Base-by-base conservation (phyloP, 2,888 invertebrate species). In the Charanyca ferruginea region DNA sequence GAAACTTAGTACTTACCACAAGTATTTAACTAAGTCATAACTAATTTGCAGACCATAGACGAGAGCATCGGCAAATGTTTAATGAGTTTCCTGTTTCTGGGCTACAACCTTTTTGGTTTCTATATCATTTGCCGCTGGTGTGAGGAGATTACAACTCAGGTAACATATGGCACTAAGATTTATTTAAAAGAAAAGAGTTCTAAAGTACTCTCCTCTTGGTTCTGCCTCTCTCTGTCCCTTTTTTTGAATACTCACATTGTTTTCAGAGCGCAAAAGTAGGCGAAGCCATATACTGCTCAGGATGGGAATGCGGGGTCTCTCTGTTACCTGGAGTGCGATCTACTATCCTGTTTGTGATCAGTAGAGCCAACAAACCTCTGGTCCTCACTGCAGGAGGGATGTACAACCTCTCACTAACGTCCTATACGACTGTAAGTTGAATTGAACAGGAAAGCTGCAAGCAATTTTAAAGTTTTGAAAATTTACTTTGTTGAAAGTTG, bases 61-160 rank as follows among this genome's bases (percentile, higher is more conserved):
- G 85, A 85, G 2, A 91, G 89, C 66, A 58, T 88, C 6, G 88
- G 86, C 0, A 91, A 92, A 77, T 87, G 88, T 49, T 73, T 95
- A 13, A 92, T 91, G 89, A 90, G 91, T 70, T 73, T 92, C n/a
- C 78, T 93, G 6, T 95, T 89, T 69, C 82, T 95, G 77, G 85
- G 89, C 4, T 95, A 94, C 79, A 95, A 94, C 60, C 82, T 90
- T 77, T 92, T 91, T 60, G 89, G 88, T 48, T 86, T 94, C 18
- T 94, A 89, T 73, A 85, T 93, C 22, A 88, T 94, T 32, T 95
- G 94, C 65, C 89, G 90, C 25, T 94, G 94, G 93, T 92, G 93
- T 57, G 92, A 94, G 60, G 94, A 94, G 78, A 88, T 95, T 16
- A 92, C 89, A 49, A 86, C 87, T 41, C 90, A 92, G 92, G 94